phyloP scores from a whole-genome alignment of 2,113 vertebrate species.

The Trematocara stigmaticum region DNA sequence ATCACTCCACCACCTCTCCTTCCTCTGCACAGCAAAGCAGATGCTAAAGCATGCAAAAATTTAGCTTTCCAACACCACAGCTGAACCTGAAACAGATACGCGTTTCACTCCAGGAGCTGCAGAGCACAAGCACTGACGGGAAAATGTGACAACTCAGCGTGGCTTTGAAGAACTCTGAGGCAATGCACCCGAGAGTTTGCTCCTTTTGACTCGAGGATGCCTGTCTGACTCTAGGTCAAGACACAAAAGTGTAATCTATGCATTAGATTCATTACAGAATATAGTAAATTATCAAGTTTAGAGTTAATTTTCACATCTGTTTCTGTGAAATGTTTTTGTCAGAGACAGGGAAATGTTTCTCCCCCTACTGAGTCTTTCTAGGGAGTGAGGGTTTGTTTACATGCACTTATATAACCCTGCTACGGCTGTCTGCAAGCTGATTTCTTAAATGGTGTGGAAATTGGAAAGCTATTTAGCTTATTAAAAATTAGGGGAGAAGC shows the following conservation, averaged over 20 bases:
- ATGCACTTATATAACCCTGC: background rate
- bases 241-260: background rate
- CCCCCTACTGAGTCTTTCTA: background rate
- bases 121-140: background rate
- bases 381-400: background rate
- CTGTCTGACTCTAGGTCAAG: background rate
- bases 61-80: background rate
- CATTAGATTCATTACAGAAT: background rate
- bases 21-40: background rate
- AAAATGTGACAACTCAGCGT: constrained; percentile 8
- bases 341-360: background rate
- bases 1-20: background rate
- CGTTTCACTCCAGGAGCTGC: background rate
- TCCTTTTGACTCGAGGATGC: background rate
- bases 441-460: background rate
- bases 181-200: background rate
- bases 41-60: constrained; percentile 12
- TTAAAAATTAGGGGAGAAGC: background rate
- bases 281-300: background rate
- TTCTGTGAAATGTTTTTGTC: background rate
- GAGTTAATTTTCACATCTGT: background rate
- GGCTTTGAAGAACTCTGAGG: background rate
- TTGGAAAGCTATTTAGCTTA: background rate
- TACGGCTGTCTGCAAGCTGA: background rate
- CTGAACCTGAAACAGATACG: constrained; percentile 1